Percentiles rank a stretch among this genome's conserved stretches.
Conservation (phyloP, 2,888 invertebrate species). For the Mythimna albipuncta region DNA sequence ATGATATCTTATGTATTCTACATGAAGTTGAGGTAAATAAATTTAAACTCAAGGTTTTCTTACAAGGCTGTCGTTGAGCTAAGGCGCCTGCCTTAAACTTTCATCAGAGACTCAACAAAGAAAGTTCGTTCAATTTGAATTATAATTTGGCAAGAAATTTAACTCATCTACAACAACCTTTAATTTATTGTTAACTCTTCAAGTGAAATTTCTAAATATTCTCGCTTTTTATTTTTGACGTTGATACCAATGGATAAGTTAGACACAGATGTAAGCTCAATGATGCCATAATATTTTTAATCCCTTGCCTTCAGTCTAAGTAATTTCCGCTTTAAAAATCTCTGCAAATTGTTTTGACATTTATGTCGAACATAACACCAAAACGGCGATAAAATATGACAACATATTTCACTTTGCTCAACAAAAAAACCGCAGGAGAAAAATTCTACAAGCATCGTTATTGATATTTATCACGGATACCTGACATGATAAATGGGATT, state of each 20-base stretch:
- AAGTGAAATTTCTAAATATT: slow-evolving; percentile 4
- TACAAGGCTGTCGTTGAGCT: slow-evolving; percentile 5
- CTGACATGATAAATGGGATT: slow-evolving; percentile 69
- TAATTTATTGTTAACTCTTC: slow-evolving; percentile 12
- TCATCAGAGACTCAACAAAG: slow-evolving; percentile 14
- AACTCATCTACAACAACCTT: slow-evolving; percentile 1
- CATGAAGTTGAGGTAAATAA: not conserved
- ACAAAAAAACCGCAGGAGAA: slow-evolving; percentile 60
- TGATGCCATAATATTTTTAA: slow-evolving; percentile 21
- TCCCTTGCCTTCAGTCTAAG: not conserved
- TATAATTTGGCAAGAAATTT: slow-evolving; percentile 30
- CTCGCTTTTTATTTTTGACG: not conserved
- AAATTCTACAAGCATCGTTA: slow-evolving; percentile 65
- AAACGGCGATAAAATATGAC: slow-evolving; percentile 63
- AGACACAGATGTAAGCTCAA: not conserved
- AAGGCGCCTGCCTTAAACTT: slow-evolving; percentile 18
- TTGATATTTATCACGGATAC: slow-evolving; percentile 70
- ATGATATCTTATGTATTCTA: not conserved
- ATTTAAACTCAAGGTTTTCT: slow-evolving; percentile 3
- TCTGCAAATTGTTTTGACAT: slow-evolving; percentile 52
- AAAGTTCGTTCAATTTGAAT: slow-evolving; percentile 37
- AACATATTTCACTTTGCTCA: slow-evolving; percentile 61
- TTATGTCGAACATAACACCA: slow-evolving; percentile 55
- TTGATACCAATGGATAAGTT: slow-evolving; percentile 5
- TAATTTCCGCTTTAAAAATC: slow-evolving; percentile 17